phyloP scores from a whole-genome alignment of 1,140 invertebrate genomes.

The Linepithema humile region DNA sequence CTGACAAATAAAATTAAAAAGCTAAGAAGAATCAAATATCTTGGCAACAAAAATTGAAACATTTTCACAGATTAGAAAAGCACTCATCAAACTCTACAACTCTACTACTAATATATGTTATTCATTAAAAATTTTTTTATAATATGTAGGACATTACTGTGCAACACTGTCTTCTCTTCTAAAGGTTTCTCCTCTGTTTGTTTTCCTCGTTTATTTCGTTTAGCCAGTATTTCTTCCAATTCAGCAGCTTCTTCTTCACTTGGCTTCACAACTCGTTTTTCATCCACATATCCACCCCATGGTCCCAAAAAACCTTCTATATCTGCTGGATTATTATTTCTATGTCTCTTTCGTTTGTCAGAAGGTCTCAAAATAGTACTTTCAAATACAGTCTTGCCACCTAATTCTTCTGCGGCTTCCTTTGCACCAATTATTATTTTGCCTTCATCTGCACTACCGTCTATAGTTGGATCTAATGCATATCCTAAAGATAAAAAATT shows the following conservation, averaged over 20 bases:
- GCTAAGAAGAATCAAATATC: too few species aligned
- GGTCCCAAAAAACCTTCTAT: conserved; percentile 98
- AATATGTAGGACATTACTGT: conserved; percentile 87
- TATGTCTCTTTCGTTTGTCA: conserved; percentile 95
- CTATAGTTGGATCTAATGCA: conserved; percentile 96
- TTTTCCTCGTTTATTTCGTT: conserved; percentile 94
- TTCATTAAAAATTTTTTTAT: not conserved
- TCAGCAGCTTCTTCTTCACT: conserved; percentile 96
- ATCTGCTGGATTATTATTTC: conserved; percentile 96
- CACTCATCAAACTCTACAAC: not conserved
- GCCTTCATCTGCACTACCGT: conserved; percentile 86
- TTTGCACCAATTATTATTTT: conserved; percentile 89
- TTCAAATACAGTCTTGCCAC: conserved; percentile 96
- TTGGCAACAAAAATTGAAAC: too few species aligned
- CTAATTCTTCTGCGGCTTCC: conserved; percentile 86
- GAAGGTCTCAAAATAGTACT: conserved; percentile 88
- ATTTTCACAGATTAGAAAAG: too few species aligned
- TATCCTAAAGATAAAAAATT: conserved; percentile 87
- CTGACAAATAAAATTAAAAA: not conserved
- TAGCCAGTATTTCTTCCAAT: conserved; percentile 97
- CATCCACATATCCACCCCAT: conserved; percentile 98
- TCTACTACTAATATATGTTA: not conserved
- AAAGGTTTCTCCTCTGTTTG: conserved; percentile 95
- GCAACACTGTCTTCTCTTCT: conserved; percentile 97
- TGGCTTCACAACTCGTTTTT: conserved; percentile 94